Evolutionary conservation across 2,113 vertebrate species (phyloP).

Genomic region (Clarias magur): DNA sequence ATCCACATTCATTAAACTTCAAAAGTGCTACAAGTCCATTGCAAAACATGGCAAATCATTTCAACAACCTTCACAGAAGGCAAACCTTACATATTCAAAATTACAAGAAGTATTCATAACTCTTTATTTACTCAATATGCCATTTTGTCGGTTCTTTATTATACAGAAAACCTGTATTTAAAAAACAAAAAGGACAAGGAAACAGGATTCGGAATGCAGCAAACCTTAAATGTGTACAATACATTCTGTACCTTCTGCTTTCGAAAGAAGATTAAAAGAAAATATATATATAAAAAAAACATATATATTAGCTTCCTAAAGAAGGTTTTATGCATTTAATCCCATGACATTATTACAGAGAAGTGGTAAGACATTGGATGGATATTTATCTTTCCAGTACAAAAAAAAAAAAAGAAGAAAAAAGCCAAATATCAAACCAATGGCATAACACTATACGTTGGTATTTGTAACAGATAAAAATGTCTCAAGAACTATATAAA

Average conservation of each 20-base stretch:
- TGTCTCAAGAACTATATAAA: not conserved
- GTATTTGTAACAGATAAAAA: not conserved
- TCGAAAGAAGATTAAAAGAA: not conserved
- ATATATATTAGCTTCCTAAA: not conserved
- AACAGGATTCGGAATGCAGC: not conserved
- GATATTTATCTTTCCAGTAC: not conserved
- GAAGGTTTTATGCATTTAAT: not conserved
- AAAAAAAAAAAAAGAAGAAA: not conserved
- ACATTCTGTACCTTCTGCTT: not conserved
- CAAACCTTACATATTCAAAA: conserved; percentile 33
- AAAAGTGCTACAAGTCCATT: conserved; percentile 30
- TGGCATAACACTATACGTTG: not conserved
- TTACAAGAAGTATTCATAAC: not conserved
- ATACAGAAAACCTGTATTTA: not conserved
- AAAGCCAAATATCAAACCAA: not conserved
- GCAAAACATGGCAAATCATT: conserved; percentile 30
- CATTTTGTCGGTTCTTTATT: not conserved
- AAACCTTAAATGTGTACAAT: not conserved
- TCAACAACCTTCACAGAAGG: conserved; percentile 67
- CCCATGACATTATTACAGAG: not conserved
- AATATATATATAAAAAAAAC: not conserved
- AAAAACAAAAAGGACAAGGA: not conserved
- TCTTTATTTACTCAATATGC: not conserved
- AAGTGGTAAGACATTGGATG: not conserved
- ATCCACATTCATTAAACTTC: conserved; percentile 17